phyloP scores from a whole-genome alignment of 2,113 vertebrate genomes.

The Dunckerocampus dactyliophorus region DNA sequence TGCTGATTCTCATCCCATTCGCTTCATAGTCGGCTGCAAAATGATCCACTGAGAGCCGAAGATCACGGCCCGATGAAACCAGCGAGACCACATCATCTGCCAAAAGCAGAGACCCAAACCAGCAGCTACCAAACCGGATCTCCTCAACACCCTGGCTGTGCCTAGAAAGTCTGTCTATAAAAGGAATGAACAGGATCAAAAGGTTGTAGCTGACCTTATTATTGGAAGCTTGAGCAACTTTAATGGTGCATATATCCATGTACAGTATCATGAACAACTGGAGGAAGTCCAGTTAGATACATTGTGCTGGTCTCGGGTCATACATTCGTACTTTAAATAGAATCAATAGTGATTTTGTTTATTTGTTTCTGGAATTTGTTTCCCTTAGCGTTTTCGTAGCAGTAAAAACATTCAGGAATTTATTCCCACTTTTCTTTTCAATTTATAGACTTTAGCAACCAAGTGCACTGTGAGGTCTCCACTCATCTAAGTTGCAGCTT shows the following conservation, averaged over 20 bases:
- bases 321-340: background rate
- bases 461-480: constrained; percentile 28
- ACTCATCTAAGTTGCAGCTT: constrained; percentile 38
- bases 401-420: constrained; percentile 20
- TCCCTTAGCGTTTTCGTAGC: constrained; percentile 7
- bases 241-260: background rate
- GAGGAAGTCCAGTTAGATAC: background rate
- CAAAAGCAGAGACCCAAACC: too few species aligned
- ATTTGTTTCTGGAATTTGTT: background rate
- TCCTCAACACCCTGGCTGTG: too few species aligned
- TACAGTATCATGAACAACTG: background rate
- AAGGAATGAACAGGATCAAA: too few species aligned
- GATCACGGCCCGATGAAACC: too few species aligned
- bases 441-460: background rate
- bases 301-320: background rate
- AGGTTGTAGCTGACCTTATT: background rate
- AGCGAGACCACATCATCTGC: too few species aligned
- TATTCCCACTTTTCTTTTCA: constrained; percentile 9
- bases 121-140: too few species aligned
- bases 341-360: too few species aligned
- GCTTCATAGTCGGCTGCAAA: too few species aligned
- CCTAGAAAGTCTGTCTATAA: too few species aligned
- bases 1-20: too few species aligned
- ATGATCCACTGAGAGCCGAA: too few species aligned
- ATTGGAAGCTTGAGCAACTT: background rate